Percentiles rank a stretch among this genome's conserved stretches.
Evolutionary conservation across 92 coral and sea anemone species (phyloP).

Genomic region (Umimayanthus chanpuru): DNA sequence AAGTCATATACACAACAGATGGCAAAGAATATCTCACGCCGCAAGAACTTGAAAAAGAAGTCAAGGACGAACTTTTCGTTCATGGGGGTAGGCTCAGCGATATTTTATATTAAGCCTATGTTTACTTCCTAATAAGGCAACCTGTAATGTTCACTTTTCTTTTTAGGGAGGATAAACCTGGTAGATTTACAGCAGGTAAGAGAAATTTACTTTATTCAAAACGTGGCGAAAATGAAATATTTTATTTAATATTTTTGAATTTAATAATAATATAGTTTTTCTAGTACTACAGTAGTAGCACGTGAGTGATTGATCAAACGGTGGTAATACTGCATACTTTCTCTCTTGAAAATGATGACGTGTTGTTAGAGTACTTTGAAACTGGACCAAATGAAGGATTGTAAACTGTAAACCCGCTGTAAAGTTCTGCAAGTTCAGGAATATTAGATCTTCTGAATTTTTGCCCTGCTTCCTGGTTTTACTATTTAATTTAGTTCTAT

Average conservation of each 20-base stretch:
- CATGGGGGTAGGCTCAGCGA: slow-evolving; percentile 79
- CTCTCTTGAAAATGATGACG: slow-evolving; percentile 47
- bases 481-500: too few relatives aligned
- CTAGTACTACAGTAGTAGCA: not conserved
- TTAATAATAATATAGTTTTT: too few relatives aligned
- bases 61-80: slow-evolving; percentile 92
- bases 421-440: too few relatives aligned
- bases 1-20: slow-evolving; percentile 94
- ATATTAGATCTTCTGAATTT: too few relatives aligned
- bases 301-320: not conserved
- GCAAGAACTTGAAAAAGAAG: slow-evolving; percentile 89
- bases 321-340: too few relatives aligned
- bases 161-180: slow-evolving; percentile 84
- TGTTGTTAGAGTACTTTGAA: slow-evolving; percentile 15
- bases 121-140: not conserved
- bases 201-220: not conserved
- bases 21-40: slow-evolving; percentile 98
- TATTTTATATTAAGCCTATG: not conserved
- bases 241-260: not conserved
- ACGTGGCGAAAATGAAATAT: not conserved
- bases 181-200: slow-evolving; percentile 97
- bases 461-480: too few relatives aligned
- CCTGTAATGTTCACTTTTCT: not conserved
- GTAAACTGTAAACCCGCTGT: too few relatives aligned
- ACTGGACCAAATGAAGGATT: too few relatives aligned